Evolutionary conservation across 53 echinoderm and acorn worm species (phyloP).

Genomic region (Hippasteria phrygiana): DNA sequence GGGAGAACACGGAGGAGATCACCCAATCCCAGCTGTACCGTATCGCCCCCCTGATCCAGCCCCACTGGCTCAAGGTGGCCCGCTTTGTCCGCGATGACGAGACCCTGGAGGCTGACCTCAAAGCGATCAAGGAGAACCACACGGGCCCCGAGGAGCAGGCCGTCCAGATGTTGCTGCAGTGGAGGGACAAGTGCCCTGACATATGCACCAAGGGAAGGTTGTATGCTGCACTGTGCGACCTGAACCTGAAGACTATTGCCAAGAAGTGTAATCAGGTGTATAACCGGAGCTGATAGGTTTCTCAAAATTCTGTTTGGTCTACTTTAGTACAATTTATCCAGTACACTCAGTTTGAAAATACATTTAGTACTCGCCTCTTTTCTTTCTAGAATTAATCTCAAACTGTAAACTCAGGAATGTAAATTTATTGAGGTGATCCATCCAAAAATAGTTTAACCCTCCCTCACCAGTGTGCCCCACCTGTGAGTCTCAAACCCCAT

Average conservation of each 20-base stretch:
- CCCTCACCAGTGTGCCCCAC: constrained; percentile 76
- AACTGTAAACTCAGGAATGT: too few relatives aligned
- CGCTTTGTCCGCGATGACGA: constrained; percentile 91
- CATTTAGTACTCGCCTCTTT: too few relatives aligned
- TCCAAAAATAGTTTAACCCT: too few relatives aligned
- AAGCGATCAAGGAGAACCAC: constrained; percentile 80
- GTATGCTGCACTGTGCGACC: constrained; percentile 83
- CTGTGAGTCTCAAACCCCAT: constrained; percentile 66
- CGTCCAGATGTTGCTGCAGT: constrained; percentile 96
- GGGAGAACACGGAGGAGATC: constrained; percentile 77
- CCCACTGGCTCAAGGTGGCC: constrained; percentile 95
- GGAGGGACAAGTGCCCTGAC: constrained; percentile 96
- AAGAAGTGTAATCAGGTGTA: constrained; percentile 89
- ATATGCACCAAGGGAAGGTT: constrained; percentile 85
- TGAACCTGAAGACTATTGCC: constrained; percentile 88
- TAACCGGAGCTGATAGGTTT: constrained; percentile 62
- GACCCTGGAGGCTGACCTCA: constrained; percentile 89
- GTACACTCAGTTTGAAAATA: too few relatives aligned
- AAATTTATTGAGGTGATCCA: too few relatives aligned
- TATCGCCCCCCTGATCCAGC: constrained; percentile 93
- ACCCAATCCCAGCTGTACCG: constrained; percentile 88
- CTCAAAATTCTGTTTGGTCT: not conserved
- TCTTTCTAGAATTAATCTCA: too few relatives aligned
- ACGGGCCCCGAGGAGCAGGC: constrained; percentile 89
- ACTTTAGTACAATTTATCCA: too few relatives aligned